Base-by-base conservation (phyloP, 2,797 vertebrate genomes). In the Phrynocephalus forsythii region DNA sequence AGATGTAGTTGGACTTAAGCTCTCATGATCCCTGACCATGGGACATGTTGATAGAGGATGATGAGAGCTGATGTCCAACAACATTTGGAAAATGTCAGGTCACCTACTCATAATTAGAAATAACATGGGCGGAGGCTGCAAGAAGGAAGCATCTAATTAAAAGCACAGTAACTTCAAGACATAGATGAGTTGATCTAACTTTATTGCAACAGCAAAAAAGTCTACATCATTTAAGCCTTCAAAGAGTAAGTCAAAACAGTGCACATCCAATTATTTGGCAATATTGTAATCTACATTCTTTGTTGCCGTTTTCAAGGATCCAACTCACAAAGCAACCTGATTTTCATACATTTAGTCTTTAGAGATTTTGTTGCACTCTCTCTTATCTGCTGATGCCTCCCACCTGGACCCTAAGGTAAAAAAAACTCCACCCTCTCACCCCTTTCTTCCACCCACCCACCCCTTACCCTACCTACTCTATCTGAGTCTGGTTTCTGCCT, bases 211-310 rank as follows among this genome's bases (percentile, higher is more conserved):
- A 68, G 24, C 83, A 52, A 81, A 83, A 11, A 68, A 75, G 30
- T 81, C 48, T 83, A 6, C 88, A 20, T n/a, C 9, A 56, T 56
- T 56, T 44, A 44, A 79, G 26, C 66, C 48, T 38, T 78, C 76
- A 0, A 69, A 69, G 86, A 72, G 63, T 28, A 72, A 44, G 52
- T 33, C 16, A 24, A 50, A 4, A 67, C 33, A 77, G 0, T 0
- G 78, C 66, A 66, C 5, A 50, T 71, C 28, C 28, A 71, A 71
- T 28, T n/a, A 11, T 71, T 52, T 18, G 24, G 18, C 18, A 22
- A 75, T 38, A 75, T 44, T 8, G 6, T 28, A 1, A 33, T 30
- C 30, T 72, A 30, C n/a, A 16, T 30, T 28, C 30, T 33, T 30
- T 33, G 4, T 30, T 30, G 68, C 4, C 1, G 68, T 30, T 30